Base-by-base conservation (phyloP, 2,797 vertebrate genomes). In the Emys orbicularis region DNA sequence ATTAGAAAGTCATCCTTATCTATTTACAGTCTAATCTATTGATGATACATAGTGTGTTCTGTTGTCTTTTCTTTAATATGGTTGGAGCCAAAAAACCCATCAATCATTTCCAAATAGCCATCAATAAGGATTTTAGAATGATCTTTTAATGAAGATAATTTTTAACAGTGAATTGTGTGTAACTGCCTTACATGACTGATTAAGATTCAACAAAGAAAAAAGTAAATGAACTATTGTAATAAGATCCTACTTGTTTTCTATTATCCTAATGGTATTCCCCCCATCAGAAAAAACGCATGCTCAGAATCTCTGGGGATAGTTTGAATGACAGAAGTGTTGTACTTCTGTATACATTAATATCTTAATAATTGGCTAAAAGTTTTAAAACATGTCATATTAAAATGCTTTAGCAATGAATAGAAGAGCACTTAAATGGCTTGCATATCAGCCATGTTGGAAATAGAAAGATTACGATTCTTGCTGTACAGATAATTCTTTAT, bases 1-100 rank as follows among this genome's bases (percentile, higher is more conserved):
- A 97, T 98, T 96, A 97, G 83, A 87, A 97, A 95, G 86, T 95
- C 92, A 89, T 94, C 86, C 74, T 93, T 98, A 96, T 97, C 95
- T 97, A 93, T 52, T 97, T 96, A 92, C 19, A 94, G 92, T 96
- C 83, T 96, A 96, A 97, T 96, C 92, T 96, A 12, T 83, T 92
- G 88, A 87, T 97, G 95, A 98, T 95, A 84, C 57, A 88, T 94
- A n/a, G 27, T 84, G 12, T 87, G 89, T 94, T 96, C 92, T 94
- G 88, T 65, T 97, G 87, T 95, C 68, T 94, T 93, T 97, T 97
- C 74, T 95, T 95, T 97, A 96, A 96, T 97, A 88, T 87, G 61
- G 29, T 95, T 72, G 79, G 79, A 97, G 79, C 94, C 53, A 85
- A 96, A 94, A 13, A 85, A 87, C 65, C 81, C 74, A 87, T 97